Percentiles rank a stretch among this genome's conserved stretches.
Conservation (phyloP, 2,888 invertebrate genomes). For the Adelphocoris suturalis region DNA sequence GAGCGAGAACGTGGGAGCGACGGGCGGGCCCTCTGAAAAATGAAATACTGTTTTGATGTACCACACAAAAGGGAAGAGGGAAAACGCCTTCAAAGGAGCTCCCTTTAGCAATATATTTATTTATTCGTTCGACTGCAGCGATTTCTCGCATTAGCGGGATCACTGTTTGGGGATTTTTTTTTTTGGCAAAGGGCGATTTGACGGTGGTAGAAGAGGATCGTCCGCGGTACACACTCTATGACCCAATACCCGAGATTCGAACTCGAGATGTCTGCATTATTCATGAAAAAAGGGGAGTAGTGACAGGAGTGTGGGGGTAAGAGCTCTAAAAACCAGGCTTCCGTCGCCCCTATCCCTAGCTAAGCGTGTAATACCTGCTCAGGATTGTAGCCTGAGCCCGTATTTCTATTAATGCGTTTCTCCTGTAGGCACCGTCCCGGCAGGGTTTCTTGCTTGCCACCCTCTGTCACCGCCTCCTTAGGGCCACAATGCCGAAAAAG, state of each 20-base stretch:
- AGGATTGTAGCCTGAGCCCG: neutral
- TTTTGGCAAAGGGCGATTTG: neutral
- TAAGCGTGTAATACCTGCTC: conserved; percentile 47
- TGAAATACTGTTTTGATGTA: conserved; percentile 40
- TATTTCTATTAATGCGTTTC: conserved; percentile 53
- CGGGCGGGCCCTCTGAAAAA: conserved; percentile 31
- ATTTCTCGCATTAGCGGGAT: conserved; percentile 47
- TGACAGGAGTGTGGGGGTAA: neutral
- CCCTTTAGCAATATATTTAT: conserved; percentile 43
- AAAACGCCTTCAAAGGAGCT: neutral
- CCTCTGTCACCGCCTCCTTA: neutral
- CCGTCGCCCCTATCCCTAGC: neutral
- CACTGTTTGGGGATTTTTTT: neutral
- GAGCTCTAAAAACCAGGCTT: conserved; percentile 20
- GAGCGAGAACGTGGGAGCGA: neutral
- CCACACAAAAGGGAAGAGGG: conserved; percentile 10
- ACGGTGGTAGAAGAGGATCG: neutral
- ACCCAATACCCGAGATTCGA: conserved; percentile 32
- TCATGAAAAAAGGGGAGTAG: neutral
- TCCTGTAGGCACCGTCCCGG: conserved; percentile 26
- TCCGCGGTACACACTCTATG: neutral
- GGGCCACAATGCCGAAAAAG: neutral
- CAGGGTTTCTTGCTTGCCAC: neutral
- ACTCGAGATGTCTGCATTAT: conserved; percentile 40
- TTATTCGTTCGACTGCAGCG: conserved; percentile 37